A percentile compares a stretch with the other conserved stretches of the same genome.
Evolutionary conservation across 1,140 invertebrate genomes (phyloP).

Genomic region (Riptortus pedestris): DNA sequence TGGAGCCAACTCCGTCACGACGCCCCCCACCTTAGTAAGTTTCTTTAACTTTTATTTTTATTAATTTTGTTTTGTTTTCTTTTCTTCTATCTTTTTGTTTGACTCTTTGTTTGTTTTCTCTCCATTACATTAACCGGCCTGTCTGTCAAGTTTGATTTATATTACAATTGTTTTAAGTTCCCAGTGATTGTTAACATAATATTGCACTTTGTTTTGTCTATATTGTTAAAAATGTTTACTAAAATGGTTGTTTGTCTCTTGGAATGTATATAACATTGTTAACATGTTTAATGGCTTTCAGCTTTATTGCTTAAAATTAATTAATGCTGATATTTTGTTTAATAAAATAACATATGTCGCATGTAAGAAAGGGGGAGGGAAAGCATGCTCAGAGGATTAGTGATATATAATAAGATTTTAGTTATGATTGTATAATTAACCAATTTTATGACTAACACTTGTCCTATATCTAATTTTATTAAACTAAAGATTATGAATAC

Average conservation of each 20-base stretch:
- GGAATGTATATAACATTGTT: background rate
- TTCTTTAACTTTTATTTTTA: constrained; percentile 7
- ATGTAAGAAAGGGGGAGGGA: background rate
- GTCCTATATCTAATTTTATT: too few relatives aligned
- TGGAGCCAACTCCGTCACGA: constrained; percentile 13
- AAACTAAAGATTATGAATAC: too few relatives aligned
- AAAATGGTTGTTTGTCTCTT: background rate
- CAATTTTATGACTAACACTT: too few relatives aligned
- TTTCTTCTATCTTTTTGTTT: background rate
- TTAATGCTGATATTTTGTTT: background rate
- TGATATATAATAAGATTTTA: background rate
- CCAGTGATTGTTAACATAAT: background rate
- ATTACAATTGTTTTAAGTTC: background rate
- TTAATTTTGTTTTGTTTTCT: background rate
- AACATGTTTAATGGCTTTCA: background rate
- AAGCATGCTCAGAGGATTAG: constrained; percentile 15
- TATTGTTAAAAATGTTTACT: background rate
- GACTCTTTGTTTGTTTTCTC: constrained; percentile 1
- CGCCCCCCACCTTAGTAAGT: constrained; percentile 3
- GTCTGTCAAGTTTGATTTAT: background rate
- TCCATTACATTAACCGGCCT: background rate
- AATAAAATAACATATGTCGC: background rate
- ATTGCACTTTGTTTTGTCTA: background rate
- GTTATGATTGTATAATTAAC: background rate
- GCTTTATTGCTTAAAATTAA: background rate